Conservation (phyloP, 2,113 vertebrate species). For the Erythrocercus mccallii region DNA sequence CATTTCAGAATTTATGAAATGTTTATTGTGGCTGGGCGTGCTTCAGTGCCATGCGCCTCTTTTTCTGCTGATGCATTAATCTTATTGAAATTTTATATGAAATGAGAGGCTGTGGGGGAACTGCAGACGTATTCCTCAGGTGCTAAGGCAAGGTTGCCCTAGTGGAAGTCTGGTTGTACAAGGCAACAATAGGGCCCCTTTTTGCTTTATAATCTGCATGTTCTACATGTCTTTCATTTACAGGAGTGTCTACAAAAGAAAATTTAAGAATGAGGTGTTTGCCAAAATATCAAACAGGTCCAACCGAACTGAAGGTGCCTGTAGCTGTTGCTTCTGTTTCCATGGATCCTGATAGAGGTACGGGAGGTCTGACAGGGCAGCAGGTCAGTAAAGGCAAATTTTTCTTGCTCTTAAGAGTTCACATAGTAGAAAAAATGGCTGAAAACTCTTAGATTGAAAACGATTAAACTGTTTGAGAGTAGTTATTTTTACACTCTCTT, state of each 20-base stretch:
- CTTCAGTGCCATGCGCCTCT: background rate
- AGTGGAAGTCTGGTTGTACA: background rate
- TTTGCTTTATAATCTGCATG: background rate
- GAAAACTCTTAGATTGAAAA: background rate
- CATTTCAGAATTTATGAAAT: background rate
- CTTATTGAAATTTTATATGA: background rate
- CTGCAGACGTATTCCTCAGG: background rate
- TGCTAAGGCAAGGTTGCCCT: background rate
- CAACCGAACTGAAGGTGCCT: constrained; percentile 58
- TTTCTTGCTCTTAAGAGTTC: background rate
- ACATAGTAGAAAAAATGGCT: background rate
- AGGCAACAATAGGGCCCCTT: background rate
- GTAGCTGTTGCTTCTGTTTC: constrained; percentile 16
- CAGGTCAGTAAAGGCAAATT: constrained; percentile 61
- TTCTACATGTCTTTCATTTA: constrained; percentile 37
- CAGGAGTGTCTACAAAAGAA: constrained; percentile 71
- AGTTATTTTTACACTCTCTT: background rate
- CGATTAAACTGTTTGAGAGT: background rate
- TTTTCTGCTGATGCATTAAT: background rate
- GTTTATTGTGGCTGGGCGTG: background rate
- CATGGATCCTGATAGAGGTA: constrained; percentile 42
- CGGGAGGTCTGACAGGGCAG: constrained; percentile 11
- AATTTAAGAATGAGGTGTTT: constrained; percentile 51
- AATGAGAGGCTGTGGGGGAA: background rate
- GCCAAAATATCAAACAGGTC: constrained; percentile 17